Evolutionary conservation across 2,797 vertebrate genomes (phyloP).

Genomic region (Ibycter americanus): DNA sequence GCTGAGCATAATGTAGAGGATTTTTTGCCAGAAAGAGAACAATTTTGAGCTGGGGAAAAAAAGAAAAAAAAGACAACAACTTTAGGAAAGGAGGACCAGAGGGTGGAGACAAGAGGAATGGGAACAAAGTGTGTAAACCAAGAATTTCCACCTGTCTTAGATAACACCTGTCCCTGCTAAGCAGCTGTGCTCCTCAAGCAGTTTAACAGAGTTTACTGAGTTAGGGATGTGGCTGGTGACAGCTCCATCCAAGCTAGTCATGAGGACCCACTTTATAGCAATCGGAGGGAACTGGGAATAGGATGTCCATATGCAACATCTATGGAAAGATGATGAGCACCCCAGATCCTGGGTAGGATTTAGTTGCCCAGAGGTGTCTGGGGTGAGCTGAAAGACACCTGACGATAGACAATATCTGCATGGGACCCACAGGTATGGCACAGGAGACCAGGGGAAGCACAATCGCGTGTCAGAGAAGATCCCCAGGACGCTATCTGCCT

Average conservation of each 20-base stretch:
- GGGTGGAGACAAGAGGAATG: not conserved
- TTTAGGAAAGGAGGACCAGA: not conserved
- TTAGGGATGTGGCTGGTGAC: not conserved
- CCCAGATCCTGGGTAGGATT: not conserved
- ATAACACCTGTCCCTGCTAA: not conserved
- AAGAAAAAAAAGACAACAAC: rapidly evolving
- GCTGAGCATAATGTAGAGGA: rapidly evolving
- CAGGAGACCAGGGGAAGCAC: not conserved
- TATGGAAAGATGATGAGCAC: not conserved
- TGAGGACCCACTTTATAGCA: not conserved
- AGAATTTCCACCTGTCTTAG: not conserved
- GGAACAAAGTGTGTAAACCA: not conserved
- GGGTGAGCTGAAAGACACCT: not conserved
- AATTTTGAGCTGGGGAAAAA: not conserved
- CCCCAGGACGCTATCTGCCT: not conserved
- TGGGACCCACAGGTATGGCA: rapidly evolving
- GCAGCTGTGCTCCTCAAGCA: not conserved
- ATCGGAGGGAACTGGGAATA: rapidly evolving
- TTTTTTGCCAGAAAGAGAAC: not conserved
- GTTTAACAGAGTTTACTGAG: not conserved
- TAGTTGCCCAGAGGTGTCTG: not conserved
- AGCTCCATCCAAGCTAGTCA: not conserved
- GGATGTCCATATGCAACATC: not conserved
- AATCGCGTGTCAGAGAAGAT: not conserved
- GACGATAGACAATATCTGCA: rapidly evolving